Percentiles rank a stretch among this genome's conserved stretches.
phyloP scores from a whole-genome alignment of 2,113 vertebrate species.

The Cichladusa arquata region DNA sequence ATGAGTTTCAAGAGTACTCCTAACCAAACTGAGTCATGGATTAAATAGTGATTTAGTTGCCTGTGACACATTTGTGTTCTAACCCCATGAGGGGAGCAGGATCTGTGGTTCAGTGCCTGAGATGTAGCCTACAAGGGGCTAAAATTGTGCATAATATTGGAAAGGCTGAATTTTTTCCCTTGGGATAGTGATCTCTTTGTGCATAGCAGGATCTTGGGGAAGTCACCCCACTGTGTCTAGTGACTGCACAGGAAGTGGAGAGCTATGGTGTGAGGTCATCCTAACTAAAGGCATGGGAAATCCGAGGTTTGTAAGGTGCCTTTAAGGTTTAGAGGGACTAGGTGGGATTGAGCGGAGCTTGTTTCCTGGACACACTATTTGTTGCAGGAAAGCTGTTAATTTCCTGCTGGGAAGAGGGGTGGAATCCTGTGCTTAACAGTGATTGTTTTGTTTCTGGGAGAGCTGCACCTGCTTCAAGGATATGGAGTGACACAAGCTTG shows the following conservation, averaged over 20 bases:
- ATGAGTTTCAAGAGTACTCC: background rate
- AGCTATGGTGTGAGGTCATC: background rate
- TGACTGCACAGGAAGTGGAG: background rate
- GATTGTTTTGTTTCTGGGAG: background rate
- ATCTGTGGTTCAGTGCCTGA: background rate
- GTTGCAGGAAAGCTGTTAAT: background rate
- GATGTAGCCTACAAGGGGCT: background rate
- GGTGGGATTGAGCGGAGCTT: background rate
- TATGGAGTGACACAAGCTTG: background rate
- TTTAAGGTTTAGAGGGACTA: background rate
- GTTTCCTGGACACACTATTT: background rate
- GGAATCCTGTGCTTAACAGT: background rate
- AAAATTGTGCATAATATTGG: background rate
- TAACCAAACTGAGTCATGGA: background rate
- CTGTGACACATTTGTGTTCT: background rate
- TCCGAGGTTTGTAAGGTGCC: background rate
- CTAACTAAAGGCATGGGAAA: background rate
- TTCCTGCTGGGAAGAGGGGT: background rate
- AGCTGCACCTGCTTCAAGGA: background rate
- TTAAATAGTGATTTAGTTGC: background rate
- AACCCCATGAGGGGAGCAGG: background rate
- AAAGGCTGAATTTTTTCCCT: background rate
- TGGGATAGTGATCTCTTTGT: background rate
- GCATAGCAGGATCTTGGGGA: rapidly evolving
- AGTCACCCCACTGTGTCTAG: background rate